A percentile compares a stretch with the other conserved stretches of the same genome.
These are phyloP conservation scores for Cariama cristata DNA, from an alignment of 2,113 vertebrate genomes.

Conservation along the genomic window DNA sequence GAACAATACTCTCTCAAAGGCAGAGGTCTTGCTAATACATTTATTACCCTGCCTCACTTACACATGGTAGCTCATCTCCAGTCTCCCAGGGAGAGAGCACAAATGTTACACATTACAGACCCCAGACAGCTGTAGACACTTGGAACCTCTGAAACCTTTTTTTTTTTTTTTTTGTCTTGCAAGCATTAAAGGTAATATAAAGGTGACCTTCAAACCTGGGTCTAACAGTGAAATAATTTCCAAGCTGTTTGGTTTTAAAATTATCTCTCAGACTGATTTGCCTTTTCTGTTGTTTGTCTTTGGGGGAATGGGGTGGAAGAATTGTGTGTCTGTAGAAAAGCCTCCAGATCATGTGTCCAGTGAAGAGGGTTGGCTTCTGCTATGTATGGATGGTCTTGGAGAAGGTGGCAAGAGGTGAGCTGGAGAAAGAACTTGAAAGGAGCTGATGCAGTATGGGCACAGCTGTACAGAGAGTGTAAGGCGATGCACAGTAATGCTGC, in stretches of 20 bases:
- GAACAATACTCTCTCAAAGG: background rate
- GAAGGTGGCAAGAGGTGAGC: background rate
- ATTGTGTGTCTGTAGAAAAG: background rate
- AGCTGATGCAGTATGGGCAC: background rate
- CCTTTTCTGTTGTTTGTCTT: background rate
- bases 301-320: background rate
- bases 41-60: background rate
- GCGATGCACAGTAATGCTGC: background rate
- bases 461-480: background rate
- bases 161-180: background rate
- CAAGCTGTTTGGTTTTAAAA: background rate
- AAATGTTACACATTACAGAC: background rate
- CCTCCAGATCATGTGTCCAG: fast-evolving
- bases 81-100: background rate
- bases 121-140: background rate
- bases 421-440: background rate
- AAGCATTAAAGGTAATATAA: background rate
- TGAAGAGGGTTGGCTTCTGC: background rate
- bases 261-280: background rate
- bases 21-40: background rate
- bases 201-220: background rate
- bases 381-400: background rate
- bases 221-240: background rate
- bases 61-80: background rate
- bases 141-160: background rate